A percentile compares a stretch with the other conserved stretches of the same genome.
Conservation (phyloP, 2,888 invertebrate genomes). For the Cataglyphis livida region DNA sequence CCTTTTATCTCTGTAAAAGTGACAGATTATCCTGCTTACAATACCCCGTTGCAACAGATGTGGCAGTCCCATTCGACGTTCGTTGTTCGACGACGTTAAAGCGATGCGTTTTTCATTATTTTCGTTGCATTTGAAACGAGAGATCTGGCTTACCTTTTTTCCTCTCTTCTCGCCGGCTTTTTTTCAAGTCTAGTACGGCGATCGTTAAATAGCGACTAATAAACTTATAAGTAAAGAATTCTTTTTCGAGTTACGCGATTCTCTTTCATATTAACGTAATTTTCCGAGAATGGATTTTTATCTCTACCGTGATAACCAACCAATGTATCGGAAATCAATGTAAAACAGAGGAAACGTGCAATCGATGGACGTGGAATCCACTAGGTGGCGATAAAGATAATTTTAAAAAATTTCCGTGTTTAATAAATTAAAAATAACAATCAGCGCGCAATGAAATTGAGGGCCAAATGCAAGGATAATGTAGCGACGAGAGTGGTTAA, state of each 20-base stretch:
- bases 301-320: slow-evolving; percentile 36
- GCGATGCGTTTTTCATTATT: background rate
- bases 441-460: background rate
- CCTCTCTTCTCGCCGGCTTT: background rate
- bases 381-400: background rate
- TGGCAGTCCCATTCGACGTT: background rate
- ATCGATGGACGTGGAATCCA: slow-evolving; percentile 25
- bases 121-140: background rate
- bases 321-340: slow-evolving; percentile 49
- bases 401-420: slow-evolving; percentile 27
- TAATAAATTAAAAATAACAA: slow-evolving; percentile 14
- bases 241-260: slow-evolving; percentile 9
- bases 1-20: background rate
- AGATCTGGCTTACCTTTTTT: background rate
- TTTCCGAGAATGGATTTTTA: slow-evolving; percentile 39
- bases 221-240: slow-evolving; percentile 17
- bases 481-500: background rate
- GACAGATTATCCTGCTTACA: slow-evolving; percentile 23
- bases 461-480: slow-evolving; percentile 7
- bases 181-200: background rate
- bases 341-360: slow-evolving; percentile 23
- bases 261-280: slow-evolving; percentile 14
- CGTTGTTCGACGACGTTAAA: slow-evolving; percentile 9
- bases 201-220: slow-evolving; percentile 36
- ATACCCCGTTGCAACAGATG: slow-evolving; percentile 17